phyloP scores from a whole-genome alignment of 2,888 invertebrate species.

The Eucriotettix oculatus region DNA sequence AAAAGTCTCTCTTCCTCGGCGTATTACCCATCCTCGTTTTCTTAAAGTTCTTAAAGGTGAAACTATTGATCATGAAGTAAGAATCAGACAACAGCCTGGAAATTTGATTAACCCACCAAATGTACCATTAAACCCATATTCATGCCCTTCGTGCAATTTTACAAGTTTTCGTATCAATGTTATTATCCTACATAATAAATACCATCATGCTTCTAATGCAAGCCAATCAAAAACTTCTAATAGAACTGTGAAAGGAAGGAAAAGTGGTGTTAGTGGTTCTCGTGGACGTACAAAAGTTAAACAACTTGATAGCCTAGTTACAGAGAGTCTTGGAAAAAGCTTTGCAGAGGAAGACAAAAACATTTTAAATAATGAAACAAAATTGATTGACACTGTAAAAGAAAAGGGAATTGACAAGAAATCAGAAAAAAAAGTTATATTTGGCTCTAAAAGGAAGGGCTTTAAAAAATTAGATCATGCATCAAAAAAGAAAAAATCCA shows the following conservation, averaged over 20 bases:
- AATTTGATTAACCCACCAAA: conserved; percentile 3
- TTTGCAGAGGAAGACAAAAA: too few species aligned
- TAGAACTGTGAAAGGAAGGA: background rate
- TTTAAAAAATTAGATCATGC: conserved; percentile 16
- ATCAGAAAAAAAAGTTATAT: conserved; percentile 4
- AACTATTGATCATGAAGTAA: conserved; percentile 41
- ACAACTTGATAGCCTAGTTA: too few species aligned
- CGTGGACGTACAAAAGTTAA: conserved; percentile 11
- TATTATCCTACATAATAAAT: conserved; percentile 54
- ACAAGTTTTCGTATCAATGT: conserved; percentile 52
- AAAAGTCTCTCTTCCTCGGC: conserved; percentile 14
- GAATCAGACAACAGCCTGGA: conserved; percentile 38
- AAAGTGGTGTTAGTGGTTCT: conserved; percentile 24
- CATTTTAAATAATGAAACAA: background rate
- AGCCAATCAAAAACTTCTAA: conserved; percentile 15
- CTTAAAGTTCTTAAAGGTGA: conserved; percentile 18
- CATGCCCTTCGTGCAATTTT: conserved; percentile 47
- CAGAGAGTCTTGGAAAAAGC: too few species aligned
- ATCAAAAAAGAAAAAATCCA: conserved; percentile 35
- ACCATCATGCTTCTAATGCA: conserved; percentile 36
- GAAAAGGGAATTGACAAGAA: conserved; percentile 20
- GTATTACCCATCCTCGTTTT: conserved; percentile 33
- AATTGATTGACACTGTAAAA: conserved; percentile 13
- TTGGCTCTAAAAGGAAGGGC: conserved; percentile 20
- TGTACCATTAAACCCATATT: conserved; percentile 23